phyloP scores from a whole-genome alignment of 2,888 invertebrate genomes.

The Nematopogon swammerdamellus region DNA sequence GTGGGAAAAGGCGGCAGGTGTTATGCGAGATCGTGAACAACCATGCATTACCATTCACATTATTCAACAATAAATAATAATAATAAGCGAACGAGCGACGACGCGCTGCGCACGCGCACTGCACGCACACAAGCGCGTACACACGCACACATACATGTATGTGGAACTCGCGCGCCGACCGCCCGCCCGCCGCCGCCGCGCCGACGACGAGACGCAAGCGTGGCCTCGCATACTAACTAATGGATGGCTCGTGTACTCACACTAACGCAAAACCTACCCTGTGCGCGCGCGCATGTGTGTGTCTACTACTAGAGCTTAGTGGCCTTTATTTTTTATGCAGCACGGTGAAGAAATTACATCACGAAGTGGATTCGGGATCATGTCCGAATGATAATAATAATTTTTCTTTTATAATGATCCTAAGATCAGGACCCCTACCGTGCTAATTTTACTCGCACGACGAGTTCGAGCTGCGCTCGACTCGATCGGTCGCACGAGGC shows the following conservation, averaged over 20 bases:
- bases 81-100: conserved; percentile 54
- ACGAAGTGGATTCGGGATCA: neutral
- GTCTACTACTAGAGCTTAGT: neutral
- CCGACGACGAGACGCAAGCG: neutral
- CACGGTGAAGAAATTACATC: neutral
- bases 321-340: neutral
- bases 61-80: conserved; percentile 58
- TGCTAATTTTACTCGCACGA: no score
- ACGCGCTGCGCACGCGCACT: conserved; percentile 43
- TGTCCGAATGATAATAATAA: neutral
- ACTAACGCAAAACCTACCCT: neutral
- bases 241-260: neutral
- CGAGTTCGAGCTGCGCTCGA: no score
- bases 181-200: no score
- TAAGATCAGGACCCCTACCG: no score
- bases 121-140: neutral
- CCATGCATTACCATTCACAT: conserved; percentile 58
- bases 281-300: neutral
- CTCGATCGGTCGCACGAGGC: no score
- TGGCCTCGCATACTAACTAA: neutral
- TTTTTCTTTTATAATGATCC: neutral
- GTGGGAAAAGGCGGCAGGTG: conserved; percentile 62
- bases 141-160: conserved; percentile 2
- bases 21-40: conserved; percentile 58
- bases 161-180: conserved; percentile 5